Percentiles rank a stretch among this genome's conserved stretches.
phyloP scores from a whole-genome alignment of 2,797 vertebrate genomes.

The Cryptoblepharus egeriae region DNA sequence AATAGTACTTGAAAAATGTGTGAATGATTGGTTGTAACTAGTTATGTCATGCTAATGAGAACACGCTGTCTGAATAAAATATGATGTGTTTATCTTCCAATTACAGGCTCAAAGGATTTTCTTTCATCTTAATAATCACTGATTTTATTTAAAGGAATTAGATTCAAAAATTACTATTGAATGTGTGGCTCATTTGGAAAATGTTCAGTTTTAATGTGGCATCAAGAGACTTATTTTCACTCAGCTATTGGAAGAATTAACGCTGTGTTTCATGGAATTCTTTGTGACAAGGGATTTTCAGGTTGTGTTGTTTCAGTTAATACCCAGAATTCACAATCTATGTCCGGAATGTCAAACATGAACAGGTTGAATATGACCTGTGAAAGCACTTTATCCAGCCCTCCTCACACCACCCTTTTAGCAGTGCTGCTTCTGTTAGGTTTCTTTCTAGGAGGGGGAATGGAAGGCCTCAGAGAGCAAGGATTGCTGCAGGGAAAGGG shows the following conservation, averaged over 20 bases:
- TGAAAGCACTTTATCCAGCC: no score
- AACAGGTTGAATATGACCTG: no score
- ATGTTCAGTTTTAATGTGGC: background rate
- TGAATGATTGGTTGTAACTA: constrained; percentile 81
- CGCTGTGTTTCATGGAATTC: background rate
- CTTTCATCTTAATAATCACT: constrained; percentile 53
- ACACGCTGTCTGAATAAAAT: constrained; percentile 77
- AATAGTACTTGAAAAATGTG: constrained; percentile 81
- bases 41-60: constrained; percentile 77
- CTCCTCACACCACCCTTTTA: no score
- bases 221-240: constrained; percentile 11
- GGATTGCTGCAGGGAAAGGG: no score
- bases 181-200: constrained; percentile 43
- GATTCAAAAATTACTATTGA: background rate
- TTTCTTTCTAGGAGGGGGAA: no score
- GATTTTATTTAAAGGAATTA: constrained; percentile 52
- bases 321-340: background rate
- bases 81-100: constrained; percentile 79
- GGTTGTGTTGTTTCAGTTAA: background rate
- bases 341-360: background rate
- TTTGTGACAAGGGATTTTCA: background rate
- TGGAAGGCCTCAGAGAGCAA: no score
- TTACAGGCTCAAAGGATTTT: constrained; percentile 77
- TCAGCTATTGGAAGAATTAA: background rate
- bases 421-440: no score